Evolutionary conservation across 1,140 invertebrate species (phyloP), one percentile per base, ranked within the genome.

Genomic region (Pachypsylla venusta): DNA sequence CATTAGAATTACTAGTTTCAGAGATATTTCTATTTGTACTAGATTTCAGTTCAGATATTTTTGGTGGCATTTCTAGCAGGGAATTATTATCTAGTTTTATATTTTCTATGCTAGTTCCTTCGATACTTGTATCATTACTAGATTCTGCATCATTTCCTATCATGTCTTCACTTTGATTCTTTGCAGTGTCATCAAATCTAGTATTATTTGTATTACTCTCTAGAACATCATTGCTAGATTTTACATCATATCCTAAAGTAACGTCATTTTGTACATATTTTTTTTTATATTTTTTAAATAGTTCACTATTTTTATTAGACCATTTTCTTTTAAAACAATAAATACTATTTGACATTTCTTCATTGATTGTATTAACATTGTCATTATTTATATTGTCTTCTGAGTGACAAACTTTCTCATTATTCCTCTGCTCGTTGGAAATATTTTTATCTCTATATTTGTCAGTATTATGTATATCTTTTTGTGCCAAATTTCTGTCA

Each of bases 281-380:
- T 48, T n/a, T 48, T 22, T 48, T n/a, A 48, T 48, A 48, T 48
- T 22, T 48, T 19, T 19, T 5, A n/a, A 48, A 48, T 22, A 48
- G n/a, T n/a, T 48, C 4, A 7, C n/a, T 48, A 22, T 48, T 48
- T n/a, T 22, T n/a, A 5, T 48, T 22, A 22, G 42, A n/a, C 42
- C 42, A 48, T 22, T 48, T 48, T 48, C 42, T 4, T 22, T 48
- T 48, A 22, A 48, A 48, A n/a, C 42, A 48, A 48, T 19, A 48
- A 19, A 48, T 48, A n/a, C 42, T 48, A 22, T n/a, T n/a, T 22
- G 42, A n/a, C 42, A 48, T 5, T 48, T 48, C n/a, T 48, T 48
- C 42, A 19, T 4, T 22, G 16, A n/a, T 48, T 22, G 22, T 10
- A 4, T 4, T 10, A 5, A 22, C 16, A 35, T 7, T n/a, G 30